A percentile compares a stretch with the other conserved stretches of the same genome.
Conservation (phyloP, 2,113 vertebrate species). For the Butorides virescens region DNA sequence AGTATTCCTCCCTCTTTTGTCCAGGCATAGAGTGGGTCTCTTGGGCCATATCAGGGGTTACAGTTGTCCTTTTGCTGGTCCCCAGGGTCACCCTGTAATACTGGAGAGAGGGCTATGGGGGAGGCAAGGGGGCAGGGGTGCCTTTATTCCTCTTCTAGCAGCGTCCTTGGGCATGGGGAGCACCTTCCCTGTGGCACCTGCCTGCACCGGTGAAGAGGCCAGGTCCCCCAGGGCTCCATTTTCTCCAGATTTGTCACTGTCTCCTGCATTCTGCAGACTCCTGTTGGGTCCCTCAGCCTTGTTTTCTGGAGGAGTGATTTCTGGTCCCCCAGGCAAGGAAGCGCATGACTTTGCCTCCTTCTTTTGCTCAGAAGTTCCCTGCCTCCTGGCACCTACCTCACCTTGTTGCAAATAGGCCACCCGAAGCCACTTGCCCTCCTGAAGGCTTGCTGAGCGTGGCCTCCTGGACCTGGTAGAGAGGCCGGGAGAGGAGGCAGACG, state of each 20-base stretch:
- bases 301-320: neutral
- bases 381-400: neutral
- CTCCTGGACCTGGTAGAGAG: neutral
- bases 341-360: neutral
- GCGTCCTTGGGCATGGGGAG: neutral
- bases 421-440: rapidly evolving
- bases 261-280: neutral
- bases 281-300: neutral
- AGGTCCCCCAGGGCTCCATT: rapidly evolving
- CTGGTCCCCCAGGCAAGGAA: neutral
- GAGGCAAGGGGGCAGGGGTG: neutral
- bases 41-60: neutral
- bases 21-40: neutral
- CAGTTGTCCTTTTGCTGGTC: neutral
- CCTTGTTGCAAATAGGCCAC: neutral
- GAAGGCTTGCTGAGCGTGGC: rapidly evolving
- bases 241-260: neutral
- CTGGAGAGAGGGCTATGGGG: neutral
- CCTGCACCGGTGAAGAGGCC: neutral
- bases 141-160: neutral
- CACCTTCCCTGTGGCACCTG: rapidly evolving
- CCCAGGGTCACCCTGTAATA: neutral
- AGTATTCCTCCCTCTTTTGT: neutral
- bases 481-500: neutral
- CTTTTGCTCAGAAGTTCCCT: neutral